These are phyloP conservation scores for Guaruba guarouba DNA, from an alignment of 2,113 vertebrate genomes.

Conservation along the genomic window DNA sequence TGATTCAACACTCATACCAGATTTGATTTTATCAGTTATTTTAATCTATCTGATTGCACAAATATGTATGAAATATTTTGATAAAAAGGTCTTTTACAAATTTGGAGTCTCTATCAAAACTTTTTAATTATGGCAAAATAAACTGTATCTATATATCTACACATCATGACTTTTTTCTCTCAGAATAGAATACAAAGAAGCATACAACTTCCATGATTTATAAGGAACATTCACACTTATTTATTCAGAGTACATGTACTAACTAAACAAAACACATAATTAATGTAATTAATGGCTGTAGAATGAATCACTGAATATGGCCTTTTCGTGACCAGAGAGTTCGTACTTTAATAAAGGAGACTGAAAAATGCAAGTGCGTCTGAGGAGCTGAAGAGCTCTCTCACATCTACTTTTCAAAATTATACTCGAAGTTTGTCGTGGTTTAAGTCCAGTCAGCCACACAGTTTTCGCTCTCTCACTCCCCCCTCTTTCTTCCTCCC, in stretches of 20 bases:
- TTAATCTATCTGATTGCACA: not conserved
- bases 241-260: constrained; percentile 33
- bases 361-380: not conserved
- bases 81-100: not conserved
- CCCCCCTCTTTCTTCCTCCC: too few relatives aligned
- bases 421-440: not conserved
- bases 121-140: not conserved
- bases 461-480: too few relatives aligned
- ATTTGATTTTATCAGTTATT: not conserved
- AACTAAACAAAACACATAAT: constrained; percentile 44
- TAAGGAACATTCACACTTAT: constrained; percentile 7
- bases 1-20: not conserved
- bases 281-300: constrained; percentile 53
- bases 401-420: constrained; percentile 39
- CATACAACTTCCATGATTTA: not conserved
- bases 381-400: constrained; percentile 5
- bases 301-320: constrained; percentile 18
- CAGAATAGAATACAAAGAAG: not conserved
- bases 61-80: not conserved
- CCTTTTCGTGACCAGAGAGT: constrained; percentile 38
- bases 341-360: constrained; percentile 20
- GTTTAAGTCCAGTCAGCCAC: too few relatives aligned
- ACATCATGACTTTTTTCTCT: not conserved
- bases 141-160: not conserved
- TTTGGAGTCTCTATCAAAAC: not conserved